Percentiles rank a stretch among this genome's conserved stretches.
Evolutionary conservation across 2,113 vertebrate species (phyloP).

Genomic region (Uria aalge): DNA sequence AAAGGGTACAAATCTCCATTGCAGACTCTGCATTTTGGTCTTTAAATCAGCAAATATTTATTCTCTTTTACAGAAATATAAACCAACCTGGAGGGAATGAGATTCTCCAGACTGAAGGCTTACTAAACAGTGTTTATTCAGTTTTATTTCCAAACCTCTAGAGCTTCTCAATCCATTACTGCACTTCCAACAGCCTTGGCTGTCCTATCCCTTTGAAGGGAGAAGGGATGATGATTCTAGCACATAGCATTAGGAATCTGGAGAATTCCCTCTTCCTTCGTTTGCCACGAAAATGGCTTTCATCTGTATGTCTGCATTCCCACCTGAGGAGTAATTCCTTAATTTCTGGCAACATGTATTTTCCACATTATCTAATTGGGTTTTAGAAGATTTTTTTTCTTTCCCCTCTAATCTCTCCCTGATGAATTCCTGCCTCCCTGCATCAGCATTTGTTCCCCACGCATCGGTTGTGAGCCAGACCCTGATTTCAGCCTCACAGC

Average conservation of each 20-base stretch:
- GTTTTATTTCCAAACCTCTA: neutral
- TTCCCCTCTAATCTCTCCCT: neutral
- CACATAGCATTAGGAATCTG: neutral
- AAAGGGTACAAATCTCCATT: neutral
- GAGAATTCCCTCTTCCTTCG: neutral
- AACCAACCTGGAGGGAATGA: neutral
- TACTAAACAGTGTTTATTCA: neutral
- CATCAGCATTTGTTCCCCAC: neutral
- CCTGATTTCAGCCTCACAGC: neutral
- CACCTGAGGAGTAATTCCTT: neutral
- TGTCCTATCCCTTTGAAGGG: neutral
- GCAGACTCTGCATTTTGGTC: neutral
- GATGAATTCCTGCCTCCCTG: neutral
- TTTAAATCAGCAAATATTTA: conserved; percentile 19
- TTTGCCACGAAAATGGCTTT: neutral
- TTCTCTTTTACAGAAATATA: neutral
- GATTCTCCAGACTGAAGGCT: neutral
- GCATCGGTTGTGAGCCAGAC: neutral
- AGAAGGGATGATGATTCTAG: neutral
- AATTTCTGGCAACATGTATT: neutral
- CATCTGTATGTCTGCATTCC: neutral
- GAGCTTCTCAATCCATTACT: neutral
- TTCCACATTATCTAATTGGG: neutral
- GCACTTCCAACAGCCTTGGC: neutral
- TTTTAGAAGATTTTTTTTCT: neutral